Evolutionary conservation across 23 tunicate species (phyloP).

Genomic region (Styela clava): DNA sequence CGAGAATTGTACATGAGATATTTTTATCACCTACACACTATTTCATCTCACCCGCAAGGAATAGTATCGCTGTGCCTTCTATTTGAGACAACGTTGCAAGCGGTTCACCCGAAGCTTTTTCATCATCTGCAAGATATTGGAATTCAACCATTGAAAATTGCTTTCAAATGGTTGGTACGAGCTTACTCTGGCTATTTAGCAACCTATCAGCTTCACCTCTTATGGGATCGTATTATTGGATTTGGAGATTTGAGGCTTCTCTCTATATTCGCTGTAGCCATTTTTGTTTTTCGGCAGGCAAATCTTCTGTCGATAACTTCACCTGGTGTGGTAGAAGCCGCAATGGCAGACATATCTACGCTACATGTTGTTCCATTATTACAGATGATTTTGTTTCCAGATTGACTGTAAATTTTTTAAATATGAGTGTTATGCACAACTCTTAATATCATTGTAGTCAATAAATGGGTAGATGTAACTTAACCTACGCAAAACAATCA

Average conservation of each 20-base stretch:
- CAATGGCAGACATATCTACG: slow-evolving; percentile 79
- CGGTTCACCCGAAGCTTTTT: slow-evolving; percentile 67
- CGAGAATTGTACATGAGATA: slow-evolving; percentile 72
- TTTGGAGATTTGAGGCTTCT: slow-evolving; percentile 63
- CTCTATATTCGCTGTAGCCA: slow-evolving; percentile 84
- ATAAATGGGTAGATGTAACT: no score
- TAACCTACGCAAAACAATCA: no score
- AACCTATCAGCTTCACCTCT: slow-evolving; percentile 78
- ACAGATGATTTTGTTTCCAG: slow-evolving; percentile 57
- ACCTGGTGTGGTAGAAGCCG: slow-evolving; percentile 62
- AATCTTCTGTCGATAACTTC: slow-evolving; percentile 63
- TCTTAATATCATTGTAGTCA: no score
- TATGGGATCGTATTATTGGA: slow-evolving; percentile 97
- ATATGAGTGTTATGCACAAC: no score
- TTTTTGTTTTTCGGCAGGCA: slow-evolving; percentile 84
- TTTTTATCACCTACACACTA: slow-evolving; percentile 78
- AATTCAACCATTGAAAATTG: slow-evolving; percentile 86
- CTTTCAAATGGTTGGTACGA: slow-evolving; percentile 96
- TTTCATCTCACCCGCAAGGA: slow-evolving; percentile 92
- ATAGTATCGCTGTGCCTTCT: slow-evolving; percentile 70
- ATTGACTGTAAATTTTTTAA: slow-evolving; percentile 3
- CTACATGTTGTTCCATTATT: slow-evolving; percentile 73
- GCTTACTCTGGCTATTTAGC: slow-evolving; percentile 92
- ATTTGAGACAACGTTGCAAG: slow-evolving; percentile 72
- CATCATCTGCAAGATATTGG: slow-evolving; percentile 84